A percentile compares a stretch with the other conserved stretches of the same genome.
phyloP scores from a whole-genome alignment of 2,113 vertebrate genomes.

The Arvicanthis niloticus region DNA sequence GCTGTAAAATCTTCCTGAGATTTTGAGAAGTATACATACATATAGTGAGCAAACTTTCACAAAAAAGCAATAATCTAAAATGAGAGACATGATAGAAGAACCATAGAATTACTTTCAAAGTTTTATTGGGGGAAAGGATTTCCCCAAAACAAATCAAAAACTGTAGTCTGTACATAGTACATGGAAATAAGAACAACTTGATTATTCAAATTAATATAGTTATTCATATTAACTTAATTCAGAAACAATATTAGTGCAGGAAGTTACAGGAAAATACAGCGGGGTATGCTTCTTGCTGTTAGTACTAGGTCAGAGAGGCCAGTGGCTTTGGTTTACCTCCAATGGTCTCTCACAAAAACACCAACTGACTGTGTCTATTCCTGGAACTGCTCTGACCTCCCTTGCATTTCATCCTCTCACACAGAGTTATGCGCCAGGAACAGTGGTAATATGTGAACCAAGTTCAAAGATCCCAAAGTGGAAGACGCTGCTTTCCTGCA shows the following conservation, averaged over 20 bases:
- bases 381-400: constrained; percentile 76
- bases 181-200: not conserved
- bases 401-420: constrained; percentile 68
- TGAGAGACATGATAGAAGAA: constrained; percentile 30
- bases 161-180: not conserved
- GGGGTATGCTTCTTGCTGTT: constrained; percentile 13
- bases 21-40: constrained; percentile 30
- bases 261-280: not conserved
- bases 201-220: constrained; percentile 47
- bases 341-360: constrained; percentile 73
- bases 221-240: constrained; percentile 49
- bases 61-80: constrained; percentile 34
- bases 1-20: not conserved
- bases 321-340: constrained; percentile 72
- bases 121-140: constrained; percentile 31
- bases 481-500: constrained; percentile 85
- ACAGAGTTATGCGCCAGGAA: constrained; percentile 70
- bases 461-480: constrained; percentile 84
- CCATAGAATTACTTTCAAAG: constrained; percentile 36
- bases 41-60: not conserved
- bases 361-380: constrained; percentile 72
- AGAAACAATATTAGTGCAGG: constrained; percentile 41
- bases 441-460: constrained; percentile 80
- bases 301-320: constrained; percentile 57
- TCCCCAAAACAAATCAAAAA: not conserved